These are phyloP conservation scores for Prietella phreatophila DNA, from an alignment of 2,113 vertebrate genomes.

Conservation along the genomic window DNA sequence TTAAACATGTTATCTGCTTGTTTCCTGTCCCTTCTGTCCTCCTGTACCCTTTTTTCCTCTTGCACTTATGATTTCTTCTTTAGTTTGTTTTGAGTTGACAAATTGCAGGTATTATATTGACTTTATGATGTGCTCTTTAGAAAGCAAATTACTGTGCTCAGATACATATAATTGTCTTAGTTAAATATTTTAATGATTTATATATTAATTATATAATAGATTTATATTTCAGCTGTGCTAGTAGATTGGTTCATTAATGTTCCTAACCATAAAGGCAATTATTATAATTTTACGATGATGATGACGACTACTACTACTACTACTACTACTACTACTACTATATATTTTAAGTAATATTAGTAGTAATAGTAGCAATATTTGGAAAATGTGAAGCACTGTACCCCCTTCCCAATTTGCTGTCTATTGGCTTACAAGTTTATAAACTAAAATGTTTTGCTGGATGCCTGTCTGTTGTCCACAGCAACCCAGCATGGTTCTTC, in stretches of 20 bases:
- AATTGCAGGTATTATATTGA: not conserved
- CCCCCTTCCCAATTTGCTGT: slow-evolving; percentile 18
- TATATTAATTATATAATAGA: not conserved
- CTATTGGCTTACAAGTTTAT: slow-evolving; percentile 11
- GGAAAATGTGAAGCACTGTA: not conserved
- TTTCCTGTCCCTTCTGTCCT: not conserved
- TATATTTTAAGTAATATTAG: not conserved
- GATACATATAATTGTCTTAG: not conserved
- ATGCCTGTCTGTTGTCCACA: slow-evolving; percentile 50
- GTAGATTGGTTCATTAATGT: not conserved
- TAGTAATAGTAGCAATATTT: not conserved
- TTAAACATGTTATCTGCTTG: not conserved
- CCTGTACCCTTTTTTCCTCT: not conserved
- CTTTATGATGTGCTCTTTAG: not conserved
- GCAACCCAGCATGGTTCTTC: slow-evolving; percentile 40
- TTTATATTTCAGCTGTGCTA: not conserved
- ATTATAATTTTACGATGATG: not conserved
- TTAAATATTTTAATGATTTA: not conserved
- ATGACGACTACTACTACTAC: not conserved
- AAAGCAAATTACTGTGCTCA: not conserved
- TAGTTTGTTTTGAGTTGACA: not conserved
- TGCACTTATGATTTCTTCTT: not conserved
- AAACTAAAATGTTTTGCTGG: slow-evolving; percentile 20
- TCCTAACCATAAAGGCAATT: not conserved
- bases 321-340: not conserved